Evolutionary conservation across 2,113 vertebrate genomes (phyloP), one percentile per base, ranked within the genome.

Genomic region (Entomyzon cyanotis): DNA sequence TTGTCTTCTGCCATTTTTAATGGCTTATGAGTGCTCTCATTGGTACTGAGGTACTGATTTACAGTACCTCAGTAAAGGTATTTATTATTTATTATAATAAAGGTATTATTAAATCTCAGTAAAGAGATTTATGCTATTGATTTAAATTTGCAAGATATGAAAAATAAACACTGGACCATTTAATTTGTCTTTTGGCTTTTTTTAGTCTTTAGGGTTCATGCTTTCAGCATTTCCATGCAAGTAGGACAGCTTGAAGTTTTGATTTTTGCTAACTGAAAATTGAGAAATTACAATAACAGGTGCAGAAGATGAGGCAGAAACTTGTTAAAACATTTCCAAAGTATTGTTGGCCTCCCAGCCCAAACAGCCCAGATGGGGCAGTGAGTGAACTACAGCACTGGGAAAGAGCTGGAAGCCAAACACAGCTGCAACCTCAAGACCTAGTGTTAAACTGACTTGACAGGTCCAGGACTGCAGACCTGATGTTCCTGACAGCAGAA

Each of bases 21-120:
- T 58, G 23, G 17, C 16, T 37, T 62, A 1, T 5, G 15, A 39
- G 27, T 42, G 23, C 6, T 70, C 12, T 58, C 0, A 0, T 15
- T 1, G 2, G 15, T 31, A 65, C 50, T 23, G 58, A 90, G 13
- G 19, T 63, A 15, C 16, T 30, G 39, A 39, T 39, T 39, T 39
- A 39, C 39, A 39, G 39, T 39, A 39, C 11, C 39, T 39, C 39
- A 39, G 39, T 39, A 39, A 39, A 39, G 10, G 39, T 39, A 39
- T 39, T 39, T 39, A 39, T 39, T 39, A 39, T 39, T 39, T 39
- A 39, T 39, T 39, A 39, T 39, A 39, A 39, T 39, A 39, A 39
- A 39, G 39, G 39, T 39, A 39, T 39, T 39, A 39, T 39, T 39
- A 39, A 39, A 39, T 39, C 39, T 39, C 39, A 39, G 39, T 39